phyloP scores from a whole-genome alignment of 2,797 vertebrate species.

The Rhabdophis nuchalis region DNA sequence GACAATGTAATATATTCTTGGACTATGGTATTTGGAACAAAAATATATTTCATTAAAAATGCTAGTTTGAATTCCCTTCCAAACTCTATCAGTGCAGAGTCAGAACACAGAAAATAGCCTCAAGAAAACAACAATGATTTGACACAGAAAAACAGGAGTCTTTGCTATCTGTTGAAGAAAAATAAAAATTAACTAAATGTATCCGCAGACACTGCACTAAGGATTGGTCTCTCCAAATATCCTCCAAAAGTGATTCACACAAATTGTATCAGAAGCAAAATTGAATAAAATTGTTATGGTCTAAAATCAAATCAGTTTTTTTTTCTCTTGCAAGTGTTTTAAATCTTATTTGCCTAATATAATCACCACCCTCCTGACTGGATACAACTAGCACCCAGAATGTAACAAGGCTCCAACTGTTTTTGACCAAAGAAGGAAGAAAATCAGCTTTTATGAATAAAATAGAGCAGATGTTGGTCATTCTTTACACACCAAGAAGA shows the following conservation, averaged over 20 bases:
- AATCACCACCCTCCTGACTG: neutral
- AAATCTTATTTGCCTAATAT: neutral
- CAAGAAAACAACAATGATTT: neutral
- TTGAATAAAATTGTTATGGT: slow-evolving; percentile 11
- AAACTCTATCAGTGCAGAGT: neutral
- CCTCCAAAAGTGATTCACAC: neutral
- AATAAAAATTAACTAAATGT: neutral
- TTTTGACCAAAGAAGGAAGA: neutral
- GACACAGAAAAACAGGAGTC: neutral
- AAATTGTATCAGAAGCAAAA: neutral
- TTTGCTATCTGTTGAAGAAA: neutral
- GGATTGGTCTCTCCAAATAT: neutral
- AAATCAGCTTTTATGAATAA: neutral
- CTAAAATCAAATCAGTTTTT: slow-evolving; percentile 3
- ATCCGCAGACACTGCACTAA: neutral
- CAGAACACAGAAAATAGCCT: neutral
- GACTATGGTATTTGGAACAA: neutral
- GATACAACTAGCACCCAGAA: neutral
- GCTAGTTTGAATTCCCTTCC: neutral
- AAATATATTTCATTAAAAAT: neutral
- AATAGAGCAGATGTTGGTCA: neutral
- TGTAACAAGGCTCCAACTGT: neutral
- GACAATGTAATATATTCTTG: neutral
- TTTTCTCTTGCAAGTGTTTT: neutral
- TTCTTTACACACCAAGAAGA: neutral